Conservation (phyloP, 2,113 vertebrate species). For the Cyprinus carpio region DNA sequence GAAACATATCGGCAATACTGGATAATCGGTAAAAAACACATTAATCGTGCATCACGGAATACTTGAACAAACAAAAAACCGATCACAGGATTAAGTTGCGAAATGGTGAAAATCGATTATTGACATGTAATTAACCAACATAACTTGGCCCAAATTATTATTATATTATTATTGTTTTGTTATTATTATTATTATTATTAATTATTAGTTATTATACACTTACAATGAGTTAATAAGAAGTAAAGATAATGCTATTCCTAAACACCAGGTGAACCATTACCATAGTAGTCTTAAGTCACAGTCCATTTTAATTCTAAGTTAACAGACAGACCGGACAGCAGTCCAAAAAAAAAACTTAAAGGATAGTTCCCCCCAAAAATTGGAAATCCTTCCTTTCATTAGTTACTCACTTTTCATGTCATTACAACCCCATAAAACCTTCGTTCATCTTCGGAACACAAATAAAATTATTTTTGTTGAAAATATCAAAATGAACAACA, state of each 20-base stretch:
- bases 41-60: neutral
- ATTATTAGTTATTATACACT: neutral
- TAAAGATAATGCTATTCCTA: neutral
- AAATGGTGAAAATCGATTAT: neutral
- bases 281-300: neutral
- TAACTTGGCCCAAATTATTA: too few relatives aligned
- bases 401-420: too few relatives aligned
- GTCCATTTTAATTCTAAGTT: neutral
- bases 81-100: neutral
- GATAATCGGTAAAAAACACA: neutral
- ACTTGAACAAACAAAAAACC: neutral
- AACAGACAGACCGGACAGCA: neutral
- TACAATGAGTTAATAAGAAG: neutral
- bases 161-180: too few relatives aligned
- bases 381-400: too few relatives aligned
- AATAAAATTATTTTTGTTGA: too few relatives aligned
- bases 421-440: too few relatives aligned
- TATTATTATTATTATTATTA: neutral
- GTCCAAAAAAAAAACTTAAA: too few relatives aligned
- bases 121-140: neutral
- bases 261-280: neutral
- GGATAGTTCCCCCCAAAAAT: too few relatives aligned
- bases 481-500: too few relatives aligned
- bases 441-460: too few relatives aligned
- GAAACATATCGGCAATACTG: neutral